These are phyloP conservation scores for Gnatocerus cornutus DNA, from an alignment of 2,888 invertebrate genomes.

Conservation along the genomic window DNA sequence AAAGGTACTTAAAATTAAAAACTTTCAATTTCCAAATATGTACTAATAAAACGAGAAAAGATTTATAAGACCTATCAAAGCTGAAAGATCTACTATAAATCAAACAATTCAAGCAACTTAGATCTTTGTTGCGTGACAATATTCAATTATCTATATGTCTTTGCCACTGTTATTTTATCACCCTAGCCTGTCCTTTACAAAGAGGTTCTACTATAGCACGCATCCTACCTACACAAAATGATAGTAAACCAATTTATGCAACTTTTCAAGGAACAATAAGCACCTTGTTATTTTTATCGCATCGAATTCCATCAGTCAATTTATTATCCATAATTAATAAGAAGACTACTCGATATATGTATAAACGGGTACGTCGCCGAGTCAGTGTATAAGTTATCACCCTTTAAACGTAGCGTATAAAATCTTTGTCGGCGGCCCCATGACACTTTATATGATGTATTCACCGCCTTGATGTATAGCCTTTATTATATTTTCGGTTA, in stretches of 20 bases:
- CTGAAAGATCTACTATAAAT: too few species aligned
- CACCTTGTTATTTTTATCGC: slow-evolving; percentile 4
- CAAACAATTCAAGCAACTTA: too few species aligned
- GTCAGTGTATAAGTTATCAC: slow-evolving; percentile 54
- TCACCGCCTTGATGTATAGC: slow-evolving; percentile 55
- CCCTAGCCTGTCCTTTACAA: too few species aligned
- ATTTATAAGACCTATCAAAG: too few species aligned
- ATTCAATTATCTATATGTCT: too few species aligned
- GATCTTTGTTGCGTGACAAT: too few species aligned
- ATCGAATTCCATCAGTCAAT: slow-evolving; percentile 31
- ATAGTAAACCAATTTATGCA: not conserved
- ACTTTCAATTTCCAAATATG: too few species aligned
- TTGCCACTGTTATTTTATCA: too few species aligned
- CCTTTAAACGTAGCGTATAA: slow-evolving; percentile 51
- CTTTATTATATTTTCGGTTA: slow-evolving; percentile 56
- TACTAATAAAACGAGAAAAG: too few species aligned
- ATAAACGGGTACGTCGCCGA: slow-evolving; percentile 48
- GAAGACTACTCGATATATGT: slow-evolving; percentile 47
- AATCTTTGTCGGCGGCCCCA: slow-evolving; percentile 54
- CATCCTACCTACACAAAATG: too few species aligned
- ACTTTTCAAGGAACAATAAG: not conserved
- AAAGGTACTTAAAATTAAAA: too few species aligned
- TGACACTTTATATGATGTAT: slow-evolving; percentile 57
- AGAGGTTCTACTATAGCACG: too few species aligned
- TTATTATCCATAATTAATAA: slow-evolving; percentile 42